Evolutionary conservation across 2,113 vertebrate species (phyloP), one percentile per base, ranked within the genome.

Genomic region (Ceyx melanurus): DNA sequence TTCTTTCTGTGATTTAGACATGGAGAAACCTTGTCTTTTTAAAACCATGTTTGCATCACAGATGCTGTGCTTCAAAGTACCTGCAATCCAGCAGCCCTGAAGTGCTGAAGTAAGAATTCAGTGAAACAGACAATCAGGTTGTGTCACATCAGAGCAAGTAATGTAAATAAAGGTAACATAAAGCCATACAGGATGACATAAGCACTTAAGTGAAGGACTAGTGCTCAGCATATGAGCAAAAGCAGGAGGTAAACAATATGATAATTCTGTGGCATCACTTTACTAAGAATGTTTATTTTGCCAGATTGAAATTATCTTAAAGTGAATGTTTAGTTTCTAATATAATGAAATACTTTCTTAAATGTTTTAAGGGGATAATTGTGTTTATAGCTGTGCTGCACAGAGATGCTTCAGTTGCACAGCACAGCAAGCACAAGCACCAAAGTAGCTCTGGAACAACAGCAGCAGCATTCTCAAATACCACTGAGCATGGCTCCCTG

Each of bases 381-480:
- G n/a, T 78, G 28, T 87, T 96, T 85, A 31, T 61, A 60, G 57
- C 33, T 60, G 13, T 57, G 70, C 76, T 95, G 86, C 71, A 68
- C 77, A 73, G 82, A 95, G 25, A 65, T 86, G 61, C 5, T 96
- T 93, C 73, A 43, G 1, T 66, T 90, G 61, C 71, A 81, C 58
- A 61, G 51, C 92, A 90, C 71, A 57, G 53, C 71, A 87, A 88
- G 45, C 22, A 13, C 29, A 20, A 65, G 43, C 72, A 65, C 60
- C 84, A 81, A 42, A 90, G 65, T 11, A 90, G 22, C 84, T 86
- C 79, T 13, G 2, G 48, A 81, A 62, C 61, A 92, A 56, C 70
- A 91, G 93, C 89, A 86, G n/a, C 86, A 73, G n/a, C 61, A 56
- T 95, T 86, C 88, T 89, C 86, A 98, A 97, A 98, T 97, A 93